Base-by-base conservation (phyloP, 2,797 vertebrate genomes). In the Ceryle rudis region DNA sequence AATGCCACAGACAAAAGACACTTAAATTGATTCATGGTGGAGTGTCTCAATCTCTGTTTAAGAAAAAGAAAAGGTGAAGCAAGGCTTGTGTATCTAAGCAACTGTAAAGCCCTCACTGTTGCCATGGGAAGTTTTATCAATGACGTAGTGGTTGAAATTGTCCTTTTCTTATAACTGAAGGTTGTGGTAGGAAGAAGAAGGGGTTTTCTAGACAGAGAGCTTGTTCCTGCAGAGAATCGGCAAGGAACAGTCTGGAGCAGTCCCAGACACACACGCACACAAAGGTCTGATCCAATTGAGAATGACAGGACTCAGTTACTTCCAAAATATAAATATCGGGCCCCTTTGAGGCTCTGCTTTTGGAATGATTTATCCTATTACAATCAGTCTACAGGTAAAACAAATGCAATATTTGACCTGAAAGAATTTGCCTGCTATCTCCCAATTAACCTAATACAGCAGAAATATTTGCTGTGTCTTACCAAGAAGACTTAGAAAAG, bases 91-190 rank as follows among this genome's bases (percentile, higher is more conserved):
- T 99, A 97, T 96, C 99, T 95, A 97, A 96, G 98, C 98, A 99
- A 99, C 98, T 96, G 95, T 96, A 96, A 98, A 98, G 98, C 96
- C 96, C 98, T 97, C 93, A 55, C 88, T 81, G 98, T 99, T 98
- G 97, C 98, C 96, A 98, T 98, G 98, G 98, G 94, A 94, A 98
- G 94, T 94, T 98, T 97, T 98, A 98, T 98, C 98, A 97, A 96
- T 98, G 98, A 98, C 85, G 52, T 97, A 51, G 77, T 95, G 86
- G 92, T 97, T 97, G 97, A 98, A 95, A 98, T 98, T 97, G 97
- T 97, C 97, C 97, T 97, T 97, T 98, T 95, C 96, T 98, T 95
- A 82, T 86, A 83, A 91, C 6, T 80, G 72, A 85, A 61, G 62
- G 37, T 22, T 70, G 64, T 60, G 81, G 46, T 58, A 96, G 97